These are phyloP conservation scores for Phaethornis superciliosus DNA, from an alignment of 2,113 vertebrate species.

Conservation along the genomic window DNA sequence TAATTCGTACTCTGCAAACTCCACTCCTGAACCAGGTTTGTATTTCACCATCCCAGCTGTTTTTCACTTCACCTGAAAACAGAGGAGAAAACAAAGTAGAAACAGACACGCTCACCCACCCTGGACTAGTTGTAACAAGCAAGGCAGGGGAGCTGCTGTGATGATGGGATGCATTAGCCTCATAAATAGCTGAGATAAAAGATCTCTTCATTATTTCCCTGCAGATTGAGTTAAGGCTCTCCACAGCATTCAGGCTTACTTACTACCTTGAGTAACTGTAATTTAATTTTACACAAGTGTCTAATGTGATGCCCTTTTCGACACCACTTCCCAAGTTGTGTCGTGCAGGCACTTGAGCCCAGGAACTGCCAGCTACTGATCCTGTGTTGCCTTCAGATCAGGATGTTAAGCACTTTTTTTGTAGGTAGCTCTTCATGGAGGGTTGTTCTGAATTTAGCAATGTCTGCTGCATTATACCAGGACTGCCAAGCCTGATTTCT, in stretches of 20 bases:
- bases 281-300: constrained; percentile 29
- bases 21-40: neutral
- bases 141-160: neutral
- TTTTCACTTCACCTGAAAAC: neutral
- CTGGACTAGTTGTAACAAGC: constrained; percentile 2
- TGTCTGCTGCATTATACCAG: neutral
- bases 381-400: neutral
- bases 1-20: neutral
- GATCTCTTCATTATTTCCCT: constrained; percentile 35
- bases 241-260: neutral
- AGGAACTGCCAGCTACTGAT: neutral
- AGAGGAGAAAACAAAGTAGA: neutral
- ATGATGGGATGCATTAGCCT: constrained; percentile 12
- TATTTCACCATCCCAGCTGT: constrained; percentile 9
- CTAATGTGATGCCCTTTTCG: neutral
- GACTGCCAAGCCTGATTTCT: neutral
- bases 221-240: constrained; percentile 46
- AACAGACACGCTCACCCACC: neutral
- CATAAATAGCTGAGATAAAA: constrained; percentile 36
- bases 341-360: neutral
- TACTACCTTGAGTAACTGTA: constrained; percentile 8
- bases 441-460: neutral
- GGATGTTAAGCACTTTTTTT: neutral
- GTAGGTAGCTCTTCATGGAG: neutral
- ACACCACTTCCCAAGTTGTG: neutral